Base-by-base conservation (phyloP, 2,797 vertebrate species). In the Prionace glauca region DNA sequence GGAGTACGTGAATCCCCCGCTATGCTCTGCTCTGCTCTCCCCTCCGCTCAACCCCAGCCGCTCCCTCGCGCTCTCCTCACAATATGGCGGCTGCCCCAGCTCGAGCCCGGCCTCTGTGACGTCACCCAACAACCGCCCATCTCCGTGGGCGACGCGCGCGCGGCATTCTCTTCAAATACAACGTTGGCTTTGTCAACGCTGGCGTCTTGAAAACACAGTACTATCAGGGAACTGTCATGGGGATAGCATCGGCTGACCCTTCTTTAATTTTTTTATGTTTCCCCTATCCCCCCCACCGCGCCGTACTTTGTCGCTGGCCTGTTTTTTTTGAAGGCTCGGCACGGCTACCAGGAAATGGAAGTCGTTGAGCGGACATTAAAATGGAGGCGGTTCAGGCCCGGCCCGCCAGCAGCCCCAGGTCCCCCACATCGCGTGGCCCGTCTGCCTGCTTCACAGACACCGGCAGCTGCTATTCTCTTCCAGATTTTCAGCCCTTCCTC, bases 51-150 rank as follows among this genome's bases (percentile, higher is more conserved):
- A 8, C 71, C 77, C 77, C 77, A 36, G 77, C 36, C 81, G 5
- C 4, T 22, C 36, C 20, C 36, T 84, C 16, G 18, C 36, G 36
- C 90, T 91, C 88, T 92, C 62, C 62, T 65, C 3, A 69, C 90
- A 92, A 92, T 67, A 92, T 92, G 90, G 90, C 65, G 90, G n/a
- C 18, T 10, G n/a, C n/a, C 60, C n/a, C 10, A 32, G 36, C n/a
- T 41, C 62, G 62, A 92, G 90, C 90, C 87, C 20, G 60, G 29
- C 62, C 90, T 92, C 62, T 69, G 62, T 92, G 90, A 92, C 90
- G 90, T 92, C 90, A 92, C 65, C 8, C 62, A 92, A 0, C 62
- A 92, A 92, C 90, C n/a, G 90, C 65, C 90, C 41, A 69, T 41
- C 62, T 24, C 90, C 90, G 36, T 69, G 90, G 88, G n/a, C 69